Conservation (phyloP, 2,888 invertebrate species). For the Quadroppia sp. region DNA sequence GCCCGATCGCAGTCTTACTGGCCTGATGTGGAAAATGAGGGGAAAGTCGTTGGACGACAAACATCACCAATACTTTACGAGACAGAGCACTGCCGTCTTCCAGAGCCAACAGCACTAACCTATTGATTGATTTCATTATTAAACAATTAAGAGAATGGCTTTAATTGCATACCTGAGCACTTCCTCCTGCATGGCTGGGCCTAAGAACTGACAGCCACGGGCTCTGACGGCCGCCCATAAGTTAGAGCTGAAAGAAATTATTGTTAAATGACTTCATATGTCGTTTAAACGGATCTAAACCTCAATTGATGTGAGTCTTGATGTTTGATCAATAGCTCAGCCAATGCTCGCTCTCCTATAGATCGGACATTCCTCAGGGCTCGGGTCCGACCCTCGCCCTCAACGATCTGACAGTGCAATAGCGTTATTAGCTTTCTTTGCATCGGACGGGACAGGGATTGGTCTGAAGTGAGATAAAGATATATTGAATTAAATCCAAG, state of each 20-base stretch:
- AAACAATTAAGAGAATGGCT: not conserved
- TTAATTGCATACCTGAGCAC: constrained; percentile 69
- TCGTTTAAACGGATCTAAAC: constrained; percentile 12
- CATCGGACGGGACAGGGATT: constrained; percentile 78
- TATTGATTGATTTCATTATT: not conserved
- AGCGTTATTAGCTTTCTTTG: constrained; percentile 88
- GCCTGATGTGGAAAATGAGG: constrained; percentile 86
- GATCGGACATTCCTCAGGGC: constrained; percentile 70
- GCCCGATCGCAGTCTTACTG: constrained; percentile 97
- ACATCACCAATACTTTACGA: constrained; percentile 92
- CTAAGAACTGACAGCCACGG: constrained; percentile 95
- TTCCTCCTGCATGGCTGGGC: constrained; percentile 99
- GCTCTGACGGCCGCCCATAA: constrained; percentile 96
- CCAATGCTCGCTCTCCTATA: constrained; percentile 89
- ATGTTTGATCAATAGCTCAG: constrained; percentile 86
- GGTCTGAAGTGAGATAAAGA: constrained; percentile 45
- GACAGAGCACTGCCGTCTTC: constrained; percentile 93
- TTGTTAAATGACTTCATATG: not conserved
- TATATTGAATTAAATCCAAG: not conserved
- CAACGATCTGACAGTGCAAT: constrained; percentile 84
- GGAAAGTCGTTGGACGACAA: constrained; percentile 92
- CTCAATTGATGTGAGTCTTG: constrained; percentile 92
- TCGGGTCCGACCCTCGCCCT: constrained; percentile 65
- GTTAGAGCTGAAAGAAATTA: constrained; percentile 61
- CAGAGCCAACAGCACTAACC: constrained; percentile 79